Evolutionary conservation across 2,888 invertebrate species (phyloP).

Genomic region (Nesidiocoris tenuis): DNA sequence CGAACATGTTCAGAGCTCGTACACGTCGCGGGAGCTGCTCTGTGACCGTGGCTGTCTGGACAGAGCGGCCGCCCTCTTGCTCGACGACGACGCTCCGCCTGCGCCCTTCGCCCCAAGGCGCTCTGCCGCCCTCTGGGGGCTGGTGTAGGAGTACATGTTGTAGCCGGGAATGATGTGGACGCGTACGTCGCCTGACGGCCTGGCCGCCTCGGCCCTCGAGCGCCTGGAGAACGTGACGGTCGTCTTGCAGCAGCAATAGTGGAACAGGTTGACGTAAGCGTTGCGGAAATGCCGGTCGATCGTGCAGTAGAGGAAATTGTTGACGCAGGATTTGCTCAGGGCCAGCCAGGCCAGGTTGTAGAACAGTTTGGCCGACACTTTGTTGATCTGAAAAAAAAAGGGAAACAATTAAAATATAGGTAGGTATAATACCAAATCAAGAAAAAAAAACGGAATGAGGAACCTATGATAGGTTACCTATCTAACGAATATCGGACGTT

Average conservation of each 20-base stretch:
- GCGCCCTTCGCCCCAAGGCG: slow-evolving; percentile 47
- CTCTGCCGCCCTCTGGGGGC: slow-evolving; percentile 58
- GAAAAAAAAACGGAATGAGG: not conserved
- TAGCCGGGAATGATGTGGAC: slow-evolving; percentile 74
- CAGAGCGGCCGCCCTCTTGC: slow-evolving; percentile 51
- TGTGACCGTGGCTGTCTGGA: slow-evolving; percentile 52
- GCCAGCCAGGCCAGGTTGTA: slow-evolving; percentile 71
- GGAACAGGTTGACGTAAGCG: slow-evolving; percentile 71
- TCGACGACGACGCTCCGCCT: slow-evolving; percentile 9
- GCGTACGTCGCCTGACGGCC: slow-evolving; percentile 64
- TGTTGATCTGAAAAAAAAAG: slow-evolving; percentile 54
- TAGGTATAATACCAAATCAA: not conserved
- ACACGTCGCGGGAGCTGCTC: slow-evolving; percentile 41
- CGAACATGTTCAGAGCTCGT: slow-evolving; percentile 41
- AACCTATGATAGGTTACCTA: not conserved
- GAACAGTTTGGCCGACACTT: slow-evolving; percentile 59
- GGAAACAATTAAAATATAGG: not conserved
- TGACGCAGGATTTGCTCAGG: slow-evolving; percentile 67
- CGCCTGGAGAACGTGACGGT: slow-evolving; percentile 67
- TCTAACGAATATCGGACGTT: not conserved
- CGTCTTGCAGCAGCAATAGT: slow-evolving; percentile 79
- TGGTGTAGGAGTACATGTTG: slow-evolving; percentile 66
- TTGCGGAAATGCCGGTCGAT: slow-evolving; percentile 69
- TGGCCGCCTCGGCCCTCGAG: slow-evolving; percentile 58
- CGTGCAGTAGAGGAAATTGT: slow-evolving; percentile 65